These are phyloP conservation scores for Metridium senile DNA, from an alignment of 92 coral and sea anemone genomes.

Conservation along the genomic window DNA sequence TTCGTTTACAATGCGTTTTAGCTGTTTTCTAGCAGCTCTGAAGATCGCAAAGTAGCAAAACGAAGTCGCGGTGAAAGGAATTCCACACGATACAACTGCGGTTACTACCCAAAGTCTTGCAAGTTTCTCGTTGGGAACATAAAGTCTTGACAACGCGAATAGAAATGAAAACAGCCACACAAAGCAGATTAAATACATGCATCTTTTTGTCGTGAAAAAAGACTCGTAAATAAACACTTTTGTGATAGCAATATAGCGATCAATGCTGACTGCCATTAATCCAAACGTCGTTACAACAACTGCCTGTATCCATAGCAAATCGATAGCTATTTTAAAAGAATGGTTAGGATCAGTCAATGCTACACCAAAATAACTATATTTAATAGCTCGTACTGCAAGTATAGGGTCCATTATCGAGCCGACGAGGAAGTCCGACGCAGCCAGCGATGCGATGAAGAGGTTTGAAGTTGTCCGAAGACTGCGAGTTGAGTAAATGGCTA, in stretches of 20 bases:
- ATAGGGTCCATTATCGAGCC: slow-evolving; percentile 72
- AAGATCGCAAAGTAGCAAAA: slow-evolving; percentile 64
- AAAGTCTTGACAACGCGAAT: slow-evolving; percentile 51
- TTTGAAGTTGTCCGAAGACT: slow-evolving; percentile 70
- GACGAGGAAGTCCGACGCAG: slow-evolving; percentile 67
- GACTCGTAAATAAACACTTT: slow-evolving; percentile 46
- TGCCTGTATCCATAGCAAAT: slow-evolving; percentile 58
- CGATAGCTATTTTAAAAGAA: slow-evolving; percentile 42
- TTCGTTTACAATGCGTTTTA: slow-evolving; percentile 51
- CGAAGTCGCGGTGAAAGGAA: slow-evolving; percentile 48
- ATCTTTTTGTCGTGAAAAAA: slow-evolving; percentile 46
- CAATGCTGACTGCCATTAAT: slow-evolving; percentile 59
- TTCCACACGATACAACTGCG: slow-evolving; percentile 44
- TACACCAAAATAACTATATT: slow-evolving; percentile 48
- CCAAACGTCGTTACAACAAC: slow-evolving; percentile 59
- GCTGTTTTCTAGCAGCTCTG: slow-evolving; percentile 58
- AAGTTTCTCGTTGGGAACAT: slow-evolving; percentile 35
- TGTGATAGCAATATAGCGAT: slow-evolving; percentile 69
- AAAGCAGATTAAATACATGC: slow-evolving; percentile 18
- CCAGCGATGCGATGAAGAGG: slow-evolving; percentile 63
- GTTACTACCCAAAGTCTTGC: slow-evolving; percentile 56
- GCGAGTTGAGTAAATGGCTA: slow-evolving; percentile 58
- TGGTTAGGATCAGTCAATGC: slow-evolving; percentile 44
- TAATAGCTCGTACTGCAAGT: slow-evolving; percentile 30
- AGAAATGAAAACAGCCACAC: slow-evolving; percentile 70